Evolutionary conservation across 2,888 invertebrate species (phyloP), one percentile per base, ranked within the genome.

Genomic region (Caradrina clavipalpis): DNA sequence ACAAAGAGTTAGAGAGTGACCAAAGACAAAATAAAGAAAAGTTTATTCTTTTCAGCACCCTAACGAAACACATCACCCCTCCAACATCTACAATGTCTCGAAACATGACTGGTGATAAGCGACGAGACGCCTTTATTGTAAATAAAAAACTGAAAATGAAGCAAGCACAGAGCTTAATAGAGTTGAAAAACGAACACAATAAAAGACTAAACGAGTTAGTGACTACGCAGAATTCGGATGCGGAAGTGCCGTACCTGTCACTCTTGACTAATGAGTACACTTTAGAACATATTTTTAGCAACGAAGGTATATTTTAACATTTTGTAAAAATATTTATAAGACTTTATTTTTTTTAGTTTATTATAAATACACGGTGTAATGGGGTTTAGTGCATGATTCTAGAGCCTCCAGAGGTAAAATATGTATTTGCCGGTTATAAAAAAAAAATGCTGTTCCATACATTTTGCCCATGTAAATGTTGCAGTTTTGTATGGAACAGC

Each of bases 51-150:
- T 91, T 55, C 87, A 97, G 97, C 82, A 97, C 97, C 0, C 89
- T 98, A 81, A 97, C 97, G 19, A 97, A 97, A 87, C 97, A 97
- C 86, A 97, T 97, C 92, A 97, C 97, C 0, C 97, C 97, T 1
- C 97, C 97, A 1, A 92, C 96, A 1, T 95, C 95, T 0, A 92
- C 94, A 0, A 89, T 89, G 11, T 89, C 92, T n/a, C 89, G 90
- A 56, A 92, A 89, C 73, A 81, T 90, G 65, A 90, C 90, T 0
- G 87, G 90, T 3, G 91, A 92, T 22, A 93, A 92, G 67, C 91
- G 94, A 6, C 90, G 95, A 15, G 94, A 94, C 75, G 93, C 92
- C 0, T 94, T 95, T 78, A 89, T 94, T 47, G 94, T 95, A 10
- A 90, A 93, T 59, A 94, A 93, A 76, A 95, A 95, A 81, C 88